Conservation (phyloP, 2,888 invertebrate species). For the Leptarthrus brevirostris region DNA sequence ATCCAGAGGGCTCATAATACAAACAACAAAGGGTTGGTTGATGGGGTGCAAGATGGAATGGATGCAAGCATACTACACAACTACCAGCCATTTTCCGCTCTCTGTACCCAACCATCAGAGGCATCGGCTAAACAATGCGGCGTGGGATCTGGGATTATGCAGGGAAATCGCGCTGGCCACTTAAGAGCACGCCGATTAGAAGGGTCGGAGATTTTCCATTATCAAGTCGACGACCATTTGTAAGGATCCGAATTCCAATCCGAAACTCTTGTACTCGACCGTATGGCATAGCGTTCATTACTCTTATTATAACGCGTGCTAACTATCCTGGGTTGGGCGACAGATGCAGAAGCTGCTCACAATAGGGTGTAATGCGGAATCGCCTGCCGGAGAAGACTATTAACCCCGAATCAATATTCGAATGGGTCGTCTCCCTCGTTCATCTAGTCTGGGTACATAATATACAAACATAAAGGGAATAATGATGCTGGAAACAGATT, state of each 20-base stretch:
- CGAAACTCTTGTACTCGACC: background rate
- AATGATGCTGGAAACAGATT: slow-evolving; percentile 32
- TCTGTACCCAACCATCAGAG: background rate
- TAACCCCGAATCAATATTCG: slow-evolving; percentile 39
- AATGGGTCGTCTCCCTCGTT: slow-evolving; percentile 18
- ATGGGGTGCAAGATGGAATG: background rate
- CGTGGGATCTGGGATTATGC: slow-evolving; percentile 6
- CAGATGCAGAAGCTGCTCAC: slow-evolving; percentile 12
- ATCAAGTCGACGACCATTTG: background rate
- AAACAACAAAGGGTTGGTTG: slow-evolving; percentile 17
- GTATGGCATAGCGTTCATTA: slow-evolving; percentile 18
- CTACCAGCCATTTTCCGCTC: background rate
- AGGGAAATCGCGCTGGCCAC: slow-evolving; percentile 26
- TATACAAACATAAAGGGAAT: slow-evolving; percentile 22
- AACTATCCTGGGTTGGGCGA: slow-evolving; percentile 7
- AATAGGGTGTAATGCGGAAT: background rate
- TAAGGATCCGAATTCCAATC: background rate
- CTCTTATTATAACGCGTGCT: slow-evolving; percentile 33
- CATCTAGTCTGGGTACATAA: slow-evolving; percentile 14
- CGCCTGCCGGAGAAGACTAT: slow-evolving; percentile 14
- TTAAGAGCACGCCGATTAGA: slow-evolving; percentile 15
- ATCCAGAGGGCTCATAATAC: slow-evolving; percentile 18
- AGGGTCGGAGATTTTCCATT: background rate
- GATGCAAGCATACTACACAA: background rate
- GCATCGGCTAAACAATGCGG: background rate